These are phyloP conservation scores for Neolamprologus variostigma DNA, from an alignment of 2,113 vertebrate species.

Conservation along the genomic window DNA sequence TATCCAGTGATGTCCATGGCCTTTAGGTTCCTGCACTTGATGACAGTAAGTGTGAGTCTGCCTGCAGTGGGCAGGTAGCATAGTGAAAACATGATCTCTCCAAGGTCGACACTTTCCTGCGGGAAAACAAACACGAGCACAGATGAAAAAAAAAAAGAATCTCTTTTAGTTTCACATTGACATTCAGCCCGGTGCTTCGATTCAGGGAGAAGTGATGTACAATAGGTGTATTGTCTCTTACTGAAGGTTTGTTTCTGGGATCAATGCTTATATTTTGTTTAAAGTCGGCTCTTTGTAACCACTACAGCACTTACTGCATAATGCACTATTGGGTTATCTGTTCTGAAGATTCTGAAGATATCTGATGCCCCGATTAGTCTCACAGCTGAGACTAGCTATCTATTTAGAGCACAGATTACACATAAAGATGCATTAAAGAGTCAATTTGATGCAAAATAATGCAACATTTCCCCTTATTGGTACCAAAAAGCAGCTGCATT, in stretches of 20 bases:
- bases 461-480: background rate
- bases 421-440: background rate
- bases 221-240: background rate
- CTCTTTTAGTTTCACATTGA: background rate
- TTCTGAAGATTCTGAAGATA: background rate
- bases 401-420: background rate
- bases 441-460: background rate
- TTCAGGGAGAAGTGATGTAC: background rate
- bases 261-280: background rate
- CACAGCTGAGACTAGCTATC: background rate
- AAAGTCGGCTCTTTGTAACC: background rate
- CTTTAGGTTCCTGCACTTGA: constrained; percentile 98
- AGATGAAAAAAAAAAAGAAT: background rate
- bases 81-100: constrained; percentile 99
- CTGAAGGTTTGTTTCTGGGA: background rate
- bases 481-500: background rate
- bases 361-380: background rate
- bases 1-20: constrained; percentile 99
- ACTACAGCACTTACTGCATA: background rate
- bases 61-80: constrained; percentile 98
- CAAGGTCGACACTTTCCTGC: constrained; percentile 96
- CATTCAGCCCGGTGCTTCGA: background rate
- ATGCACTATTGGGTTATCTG: background rate
- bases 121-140: constrained; percentile 29
- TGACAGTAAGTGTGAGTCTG: constrained; percentile 93